Evolutionary conservation across 1,140 invertebrate genomes (phyloP), one percentile per base, ranked within the genome.

Genomic region (Orius insidiosus): DNA sequence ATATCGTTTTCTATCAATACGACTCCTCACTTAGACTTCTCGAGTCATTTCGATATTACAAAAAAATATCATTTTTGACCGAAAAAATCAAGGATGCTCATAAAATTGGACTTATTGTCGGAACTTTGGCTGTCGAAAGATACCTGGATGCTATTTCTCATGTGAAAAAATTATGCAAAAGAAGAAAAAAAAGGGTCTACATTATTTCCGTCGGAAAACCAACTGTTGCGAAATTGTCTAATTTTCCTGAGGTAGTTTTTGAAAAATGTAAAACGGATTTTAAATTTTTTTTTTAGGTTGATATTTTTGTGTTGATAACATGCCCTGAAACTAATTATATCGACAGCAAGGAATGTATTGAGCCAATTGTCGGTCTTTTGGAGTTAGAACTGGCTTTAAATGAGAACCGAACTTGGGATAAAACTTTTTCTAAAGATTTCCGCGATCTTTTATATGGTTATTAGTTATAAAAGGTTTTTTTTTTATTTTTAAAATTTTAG

Each of bases 191-290:
- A 59, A 89, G 86, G 57, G 76, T 74, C 44, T 94, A 95, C 56
- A 78, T 86, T n/a, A 75, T 96, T 37, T 83, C 83, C 24, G 80
- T 96, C 44, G 90, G 90, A 2, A 90, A 90, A 64, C 78, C 88
- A 11, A 95, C 89, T 70, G 76, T 81, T 35, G 76, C 82, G 1
- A 97, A 97, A 64, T 63, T 97, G 46, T 88, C 88, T 0, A 97
- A 97, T 65, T 88, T 93, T 63, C 73, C 80, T 44, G 86, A 93
- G 67, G 78, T 81, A 62, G 19, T 48, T 49, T 45, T 36, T 33
- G 32, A 33, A n/a, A 6, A 33, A 7, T 33, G 6, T 33, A 33
- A 33, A 33, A 33, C n/a, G 6, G 6, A 33, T n/a, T n/a, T n/a
- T 33, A 6, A 7, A 6, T n/a, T 33, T 45, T 48, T 18, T 52